These are phyloP conservation scores for Ceyx margarethae DNA, from an alignment of 2,113 vertebrate species.

Conservation along the genomic window DNA sequence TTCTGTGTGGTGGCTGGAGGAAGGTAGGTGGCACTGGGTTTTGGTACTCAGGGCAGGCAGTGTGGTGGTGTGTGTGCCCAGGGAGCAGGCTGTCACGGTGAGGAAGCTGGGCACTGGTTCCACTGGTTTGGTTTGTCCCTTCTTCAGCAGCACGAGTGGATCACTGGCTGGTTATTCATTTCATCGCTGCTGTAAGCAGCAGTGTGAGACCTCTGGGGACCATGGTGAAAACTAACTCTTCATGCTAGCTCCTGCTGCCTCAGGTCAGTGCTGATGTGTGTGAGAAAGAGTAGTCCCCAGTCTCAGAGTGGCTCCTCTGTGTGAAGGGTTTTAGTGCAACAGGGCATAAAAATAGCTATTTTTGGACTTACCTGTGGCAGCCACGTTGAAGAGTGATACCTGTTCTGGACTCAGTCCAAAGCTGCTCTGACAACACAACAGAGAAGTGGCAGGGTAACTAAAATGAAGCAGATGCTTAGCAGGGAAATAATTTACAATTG, in stretches of 20 bases:
- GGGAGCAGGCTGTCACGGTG: neutral
- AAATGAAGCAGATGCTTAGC: slow-evolving; percentile 43
- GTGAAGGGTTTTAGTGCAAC: neutral
- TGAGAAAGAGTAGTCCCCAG: neutral
- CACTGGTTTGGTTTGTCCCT: neutral
- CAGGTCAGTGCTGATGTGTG: neutral
- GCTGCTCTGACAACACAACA: neutral
- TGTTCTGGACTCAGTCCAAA: neutral
- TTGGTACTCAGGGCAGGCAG: neutral
- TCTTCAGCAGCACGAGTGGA: neutral
- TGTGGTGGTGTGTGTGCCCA: neutral
- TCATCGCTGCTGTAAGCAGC: neutral
- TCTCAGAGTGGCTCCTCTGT: neutral
- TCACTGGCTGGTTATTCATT: neutral
- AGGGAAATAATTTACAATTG: neutral
- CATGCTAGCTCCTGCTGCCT: neutral
- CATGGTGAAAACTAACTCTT: neutral
- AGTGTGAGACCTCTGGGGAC: neutral
- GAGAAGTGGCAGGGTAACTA: neutral
- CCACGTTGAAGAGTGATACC: neutral
- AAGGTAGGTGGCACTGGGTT: neutral
- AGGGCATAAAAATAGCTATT: neutral
- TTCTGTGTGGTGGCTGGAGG: neutral
- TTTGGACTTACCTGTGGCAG: neutral
- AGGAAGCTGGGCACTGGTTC: neutral